These are phyloP conservation scores for Acrobasis suavella DNA, from an alignment of 2,888 invertebrate genomes.

Conservation along the genomic window DNA sequence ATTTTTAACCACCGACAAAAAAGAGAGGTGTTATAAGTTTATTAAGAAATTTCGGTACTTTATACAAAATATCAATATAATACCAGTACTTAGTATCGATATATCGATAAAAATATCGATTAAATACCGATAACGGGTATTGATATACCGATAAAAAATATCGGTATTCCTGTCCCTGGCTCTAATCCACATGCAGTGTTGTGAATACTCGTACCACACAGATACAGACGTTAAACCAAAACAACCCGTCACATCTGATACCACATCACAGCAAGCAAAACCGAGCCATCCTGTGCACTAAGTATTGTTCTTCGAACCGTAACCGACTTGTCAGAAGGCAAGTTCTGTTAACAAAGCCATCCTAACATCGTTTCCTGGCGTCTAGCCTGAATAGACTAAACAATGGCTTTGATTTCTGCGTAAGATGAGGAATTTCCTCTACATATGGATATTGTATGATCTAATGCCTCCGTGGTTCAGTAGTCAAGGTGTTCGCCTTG, in stretches of 20 bases:
- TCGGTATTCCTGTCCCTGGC: no score
- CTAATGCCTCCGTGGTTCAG: not conserved
- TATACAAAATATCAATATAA: no score
- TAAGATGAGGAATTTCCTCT: constrained; percentile 9
- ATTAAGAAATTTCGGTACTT: no score
- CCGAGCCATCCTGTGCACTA: constrained; percentile 2
- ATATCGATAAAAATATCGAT: no score
- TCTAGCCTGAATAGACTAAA: constrained; percentile 11
- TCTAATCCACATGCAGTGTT: no score
- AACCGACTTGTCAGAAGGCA: not conserved
- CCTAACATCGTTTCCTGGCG: constrained; percentile 13
- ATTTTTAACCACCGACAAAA: no score
- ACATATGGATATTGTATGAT: not conserved
- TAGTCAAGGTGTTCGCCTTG: no score
- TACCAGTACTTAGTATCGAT: no score
- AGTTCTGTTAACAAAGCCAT: constrained; percentile 2
- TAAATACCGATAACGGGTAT: no score
- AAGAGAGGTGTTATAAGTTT: no score
- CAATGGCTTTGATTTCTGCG: constrained; percentile 7
- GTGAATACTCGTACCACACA: no score
- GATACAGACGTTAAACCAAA: not conserved
- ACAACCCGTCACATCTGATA: not conserved
- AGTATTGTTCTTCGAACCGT: constrained; percentile 6
- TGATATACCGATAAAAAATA: no score
- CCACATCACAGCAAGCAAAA: not conserved